A percentile compares a stretch with the other conserved stretches of the same genome.
Evolutionary conservation across 2,113 vertebrate species (phyloP).

Genomic region (Platichthys stellatus): DNA sequence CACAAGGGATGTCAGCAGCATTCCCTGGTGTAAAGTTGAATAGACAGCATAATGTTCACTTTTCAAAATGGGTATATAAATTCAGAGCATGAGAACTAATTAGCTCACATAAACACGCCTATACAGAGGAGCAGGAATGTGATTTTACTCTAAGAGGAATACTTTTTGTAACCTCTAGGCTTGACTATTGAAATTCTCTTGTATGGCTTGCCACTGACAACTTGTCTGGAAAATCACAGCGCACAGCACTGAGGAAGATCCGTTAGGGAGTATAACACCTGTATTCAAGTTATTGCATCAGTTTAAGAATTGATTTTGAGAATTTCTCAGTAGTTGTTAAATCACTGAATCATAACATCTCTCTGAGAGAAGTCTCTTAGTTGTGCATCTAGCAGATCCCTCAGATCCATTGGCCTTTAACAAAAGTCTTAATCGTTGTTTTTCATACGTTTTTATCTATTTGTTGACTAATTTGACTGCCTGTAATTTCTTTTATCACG

Average conservation of each 20-base stretch:
- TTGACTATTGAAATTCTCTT: neutral
- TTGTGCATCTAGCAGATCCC: neutral
- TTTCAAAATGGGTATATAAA: constrained; percentile 4
- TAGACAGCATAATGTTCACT: neutral
- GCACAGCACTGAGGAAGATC: neutral
- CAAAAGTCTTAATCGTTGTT: neutral
- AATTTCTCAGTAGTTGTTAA: neutral
- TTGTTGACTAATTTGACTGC: neutral
- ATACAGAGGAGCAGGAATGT: neutral
- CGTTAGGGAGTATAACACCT: neutral
- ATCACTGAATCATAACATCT: neutral
- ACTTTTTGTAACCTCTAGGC: neutral
- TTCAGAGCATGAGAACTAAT: constrained; percentile 25
- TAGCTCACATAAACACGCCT: neutral
- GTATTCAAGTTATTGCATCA: neutral
- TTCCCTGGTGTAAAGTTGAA: constrained; percentile 42
- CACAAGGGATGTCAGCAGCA: constrained; percentile 31
- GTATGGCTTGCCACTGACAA: neutral
- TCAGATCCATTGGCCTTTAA: neutral
- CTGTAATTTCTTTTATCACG: no score
- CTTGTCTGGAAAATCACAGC: neutral
- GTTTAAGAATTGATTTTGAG: neutral
- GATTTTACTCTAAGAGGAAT: neutral
- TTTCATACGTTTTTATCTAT: neutral
- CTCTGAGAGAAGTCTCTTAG: neutral